Evolutionary conservation across 2,888 invertebrate species (phyloP), one percentile per base, ranked within the genome.

Genomic region (Clostera curtula): DNA sequence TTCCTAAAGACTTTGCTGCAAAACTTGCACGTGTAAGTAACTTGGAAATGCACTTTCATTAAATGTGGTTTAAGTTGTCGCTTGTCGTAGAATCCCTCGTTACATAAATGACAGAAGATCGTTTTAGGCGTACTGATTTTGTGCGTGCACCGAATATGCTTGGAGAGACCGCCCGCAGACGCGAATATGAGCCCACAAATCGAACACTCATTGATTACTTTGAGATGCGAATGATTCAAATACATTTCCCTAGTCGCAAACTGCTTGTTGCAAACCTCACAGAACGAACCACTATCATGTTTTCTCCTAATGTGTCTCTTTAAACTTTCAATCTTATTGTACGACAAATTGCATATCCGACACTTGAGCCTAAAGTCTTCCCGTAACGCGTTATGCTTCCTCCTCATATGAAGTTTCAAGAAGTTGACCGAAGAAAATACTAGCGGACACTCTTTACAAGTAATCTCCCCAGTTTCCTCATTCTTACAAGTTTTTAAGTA

Each of bases 291-390:
- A n/a, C 56, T 49, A 4, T 71, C 72, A 14, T 83, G 83, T 56
- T 82, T 83, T 27, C 82, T 56, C 23, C 71, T 49, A 0, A 82
- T 61, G 37, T 83, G 83, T 3, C 79, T 50, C 39, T 80, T 80
- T 1, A 83, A 50, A 36, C 83, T 83, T 26, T 80, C 79, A n/a
- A 77, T 63, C 44, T 77, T 82, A 31, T 79, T 67, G 21, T 82
- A 83, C 0, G 80, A 80, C n/a, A 83, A 47, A 32, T 73, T 71
- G 34, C 83, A 83, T 30, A 80, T 68, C 24, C 62, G 65, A 40
- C 83, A 83, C 40, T 79, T 80, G 19, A 79, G 51, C 35, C 69
- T 57, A 29, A 77, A 83, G 25, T 76, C 59, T 3, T 80, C 73
- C 26, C 55, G 60, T 13, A 75, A 42, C 1, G 71, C 76, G 14